Base-by-base conservation (phyloP, 2,888 invertebrate species). In the Agrochola circellaris region DNA sequence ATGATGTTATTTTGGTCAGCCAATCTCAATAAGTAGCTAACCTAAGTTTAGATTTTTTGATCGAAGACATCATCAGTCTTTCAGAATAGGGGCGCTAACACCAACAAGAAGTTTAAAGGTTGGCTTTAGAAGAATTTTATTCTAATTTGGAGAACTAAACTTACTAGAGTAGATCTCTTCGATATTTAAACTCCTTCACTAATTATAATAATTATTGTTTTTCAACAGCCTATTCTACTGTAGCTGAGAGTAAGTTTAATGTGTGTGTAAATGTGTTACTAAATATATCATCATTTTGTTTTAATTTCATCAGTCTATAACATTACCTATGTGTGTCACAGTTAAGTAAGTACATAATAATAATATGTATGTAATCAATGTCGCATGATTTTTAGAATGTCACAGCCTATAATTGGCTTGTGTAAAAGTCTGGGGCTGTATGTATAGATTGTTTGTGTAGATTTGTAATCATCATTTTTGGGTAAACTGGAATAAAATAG, bases 221-320 rank as follows among this genome's bases (percentile, higher is more conserved):
- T 70, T 62, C 82, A n/a, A 62, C 85, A 83, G 82, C 75, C 0
- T n/a, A 30, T 65, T 54, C 65, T 66, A 60, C 82, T n/a, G 71
- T 64, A 68, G 60, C 65, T 20, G 70, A 85, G 68, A 60, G 82
- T 83, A 83, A 83, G 82, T 83, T 85, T 54, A 23, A 61, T 65
- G 67, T 81, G 62, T 70, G 71, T 70, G 17, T 80, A 45, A 64
- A 62, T 58, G 70, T 81, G 82, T 75, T 65, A 85, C 68, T 82
- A 85, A 82, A 82, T 71, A 13, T 30, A 51, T 75, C 11, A 38
- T 67, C 1, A 61, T 61, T 81, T 30, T 72, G 60, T 73, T 20
- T 62, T 17, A 23, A 51, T 79, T 23, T 70, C 67, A 79, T 83
- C 15, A 45, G 79, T 83, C 15, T 68, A 5, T 73, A 84, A 80